Percentiles rank a stretch among this genome's conserved stretches.
These are phyloP conservation scores for Rhodeus uyekii DNA, from an alignment of 2,797 vertebrate species.

Conservation along the genomic window DNA sequence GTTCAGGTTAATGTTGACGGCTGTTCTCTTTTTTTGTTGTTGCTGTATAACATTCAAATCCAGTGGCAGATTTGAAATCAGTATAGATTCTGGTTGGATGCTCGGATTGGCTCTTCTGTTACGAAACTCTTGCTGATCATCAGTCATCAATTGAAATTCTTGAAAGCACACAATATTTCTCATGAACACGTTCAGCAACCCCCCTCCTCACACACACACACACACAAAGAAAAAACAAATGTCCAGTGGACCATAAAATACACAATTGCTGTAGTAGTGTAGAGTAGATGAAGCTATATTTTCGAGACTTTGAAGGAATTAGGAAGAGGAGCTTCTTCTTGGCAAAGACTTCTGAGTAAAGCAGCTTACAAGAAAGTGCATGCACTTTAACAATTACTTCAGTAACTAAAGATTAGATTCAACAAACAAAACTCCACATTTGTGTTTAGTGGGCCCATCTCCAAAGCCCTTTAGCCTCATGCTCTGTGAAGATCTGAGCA, in stretches of 20 bases:
- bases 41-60: background rate
- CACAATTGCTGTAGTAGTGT: background rate
- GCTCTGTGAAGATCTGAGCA: background rate
- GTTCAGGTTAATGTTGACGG: background rate
- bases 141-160: background rate
- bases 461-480: background rate
- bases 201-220: background rate
- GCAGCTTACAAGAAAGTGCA: background rate
- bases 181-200: background rate
- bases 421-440: slow-evolving; percentile 2
- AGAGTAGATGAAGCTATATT: background rate
- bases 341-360: slow-evolving; percentile 6
- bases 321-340: background rate
- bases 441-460: background rate
- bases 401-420: background rate
- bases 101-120: background rate
- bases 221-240: background rate
- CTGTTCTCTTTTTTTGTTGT: background rate
- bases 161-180: background rate
- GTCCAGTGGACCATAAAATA: background rate
- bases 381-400: slow-evolving; percentile 19
- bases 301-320: background rate
- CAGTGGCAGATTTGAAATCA: background rate
- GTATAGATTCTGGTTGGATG: background rate
- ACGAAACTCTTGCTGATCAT: background rate